Percentiles rank a stretch among this genome's conserved stretches.
phyloP scores from a whole-genome alignment of 1,140 invertebrate species.

The Calephelis virginiensis region DNA sequence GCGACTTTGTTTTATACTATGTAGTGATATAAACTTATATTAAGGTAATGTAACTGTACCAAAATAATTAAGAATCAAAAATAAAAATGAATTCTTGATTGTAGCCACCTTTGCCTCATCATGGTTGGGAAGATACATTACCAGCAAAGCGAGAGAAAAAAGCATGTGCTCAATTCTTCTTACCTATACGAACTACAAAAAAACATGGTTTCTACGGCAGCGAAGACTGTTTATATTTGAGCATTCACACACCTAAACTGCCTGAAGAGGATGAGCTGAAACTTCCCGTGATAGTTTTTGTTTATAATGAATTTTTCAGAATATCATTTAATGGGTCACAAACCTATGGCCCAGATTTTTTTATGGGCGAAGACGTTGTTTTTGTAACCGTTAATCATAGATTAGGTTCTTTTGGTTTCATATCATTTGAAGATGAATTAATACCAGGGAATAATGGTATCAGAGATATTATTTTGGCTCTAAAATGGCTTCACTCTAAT shows the following conservation, averaged over 20 bases:
- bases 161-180: constrained; percentile 57
- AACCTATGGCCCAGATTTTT: constrained; percentile 79
- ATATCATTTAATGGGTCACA: constrained; percentile 71
- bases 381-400: constrained; percentile 80
- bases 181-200: constrained; percentile 41
- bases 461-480: constrained; percentile 80
- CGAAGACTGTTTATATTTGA: constrained; percentile 91
- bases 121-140: constrained; percentile 58
- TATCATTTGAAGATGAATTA: constrained; percentile 81
- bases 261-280: constrained; percentile 42
- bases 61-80: too few species aligned
- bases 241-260: constrained; percentile 85
- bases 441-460: constrained; percentile 79
- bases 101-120: constrained; percentile 66
- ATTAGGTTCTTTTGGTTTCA: constrained; percentile 77
- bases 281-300: constrained; percentile 82
- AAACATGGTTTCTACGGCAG: constrained; percentile 62
- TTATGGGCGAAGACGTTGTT: constrained; percentile 79
- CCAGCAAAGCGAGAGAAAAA: constrained; percentile 60
- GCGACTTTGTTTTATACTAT: too few species aligned
- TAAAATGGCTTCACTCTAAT: constrained; percentile 82
- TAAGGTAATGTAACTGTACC: too few species aligned
- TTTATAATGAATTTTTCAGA: constrained; percentile 85
- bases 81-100: constrained; percentile 21
- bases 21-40: too few species aligned